Evolutionary conservation across 53 echinoderm and acorn worm genomes (phyloP).

Genomic region (Apostichopus leukothele): DNA sequence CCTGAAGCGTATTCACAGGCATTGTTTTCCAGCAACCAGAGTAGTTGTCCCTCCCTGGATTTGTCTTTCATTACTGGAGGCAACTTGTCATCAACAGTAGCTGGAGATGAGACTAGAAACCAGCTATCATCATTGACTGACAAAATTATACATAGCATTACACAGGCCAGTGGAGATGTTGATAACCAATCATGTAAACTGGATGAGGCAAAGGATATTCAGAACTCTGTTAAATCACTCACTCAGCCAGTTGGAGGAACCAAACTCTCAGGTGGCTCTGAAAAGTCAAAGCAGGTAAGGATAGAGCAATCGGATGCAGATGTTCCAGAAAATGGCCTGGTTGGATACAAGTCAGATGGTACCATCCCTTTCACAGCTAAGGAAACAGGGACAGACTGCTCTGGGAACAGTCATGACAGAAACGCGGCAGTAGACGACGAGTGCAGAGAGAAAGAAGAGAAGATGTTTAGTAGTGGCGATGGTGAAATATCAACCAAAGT

Average conservation of each 20-base stretch:
- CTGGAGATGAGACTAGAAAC: neutral
- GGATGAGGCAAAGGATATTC: too few species aligned
- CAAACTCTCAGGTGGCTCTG: neutral
- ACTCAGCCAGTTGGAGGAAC: neutral
- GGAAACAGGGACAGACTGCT: too few species aligned
- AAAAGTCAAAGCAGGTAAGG: neutral
- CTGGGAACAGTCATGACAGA: neutral
- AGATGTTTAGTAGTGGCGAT: too few species aligned
- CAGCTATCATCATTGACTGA: neutral
- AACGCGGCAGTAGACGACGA: neutral
- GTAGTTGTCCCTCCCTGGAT: neutral
- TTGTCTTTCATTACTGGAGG: neutral
- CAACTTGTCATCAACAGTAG: neutral
- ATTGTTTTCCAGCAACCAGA: slow-evolving; percentile 19
- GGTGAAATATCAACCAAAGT: too few species aligned
- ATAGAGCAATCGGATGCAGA: neutral
- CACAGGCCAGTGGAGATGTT: neutral
- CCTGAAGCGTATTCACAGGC: neutral
- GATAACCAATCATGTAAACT: neutral
- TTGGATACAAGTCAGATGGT: neutral
- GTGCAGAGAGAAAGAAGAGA: neutral
- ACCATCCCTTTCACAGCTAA: neutral
- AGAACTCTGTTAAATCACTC: too few species aligned
- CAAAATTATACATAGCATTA: neutral
- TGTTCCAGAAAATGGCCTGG: neutral